These are phyloP conservation scores for Piaya cayana DNA, from an alignment of 2,113 vertebrate genomes.

Conservation along the genomic window DNA sequence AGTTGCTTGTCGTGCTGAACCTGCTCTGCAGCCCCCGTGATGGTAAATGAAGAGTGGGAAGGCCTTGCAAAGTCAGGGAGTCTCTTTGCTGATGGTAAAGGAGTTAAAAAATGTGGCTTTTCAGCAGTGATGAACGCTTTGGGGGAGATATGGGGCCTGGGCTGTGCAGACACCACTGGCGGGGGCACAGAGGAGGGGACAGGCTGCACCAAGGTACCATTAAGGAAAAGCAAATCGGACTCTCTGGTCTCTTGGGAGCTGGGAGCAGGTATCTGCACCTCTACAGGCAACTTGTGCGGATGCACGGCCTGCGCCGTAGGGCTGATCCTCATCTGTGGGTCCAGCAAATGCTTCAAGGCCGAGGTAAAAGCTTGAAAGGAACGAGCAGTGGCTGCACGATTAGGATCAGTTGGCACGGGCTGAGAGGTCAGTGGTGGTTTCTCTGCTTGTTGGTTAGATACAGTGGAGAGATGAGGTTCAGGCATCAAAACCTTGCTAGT, in stretches of 20 bases:
- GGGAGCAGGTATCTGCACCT: neutral
- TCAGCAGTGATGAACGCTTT: rapidly evolving
- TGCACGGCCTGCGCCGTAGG: neutral
- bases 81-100: neutral
- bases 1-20: neutral
- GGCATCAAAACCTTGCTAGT: neutral
- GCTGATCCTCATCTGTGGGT: neutral
- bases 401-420: neutral
- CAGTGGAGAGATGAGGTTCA: rapidly evolving
- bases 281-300: neutral
- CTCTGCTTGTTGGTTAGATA: neutral
- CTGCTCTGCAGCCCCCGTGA: neutral
- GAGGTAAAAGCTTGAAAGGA: neutral
- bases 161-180: neutral
- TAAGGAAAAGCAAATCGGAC: neutral
- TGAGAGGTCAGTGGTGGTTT: neutral
- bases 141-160: neutral
- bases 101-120: neutral
- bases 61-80: neutral
- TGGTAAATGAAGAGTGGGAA: neutral
- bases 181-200: neutral
- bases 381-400: rapidly evolving
- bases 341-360: rapidly evolving
- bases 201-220: neutral
- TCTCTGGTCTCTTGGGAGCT: neutral